Evolutionary conservation across 2,888 invertebrate species (phyloP), one percentile per base, ranked within the genome.

Genomic region (Maniola hyperantus): DNA sequence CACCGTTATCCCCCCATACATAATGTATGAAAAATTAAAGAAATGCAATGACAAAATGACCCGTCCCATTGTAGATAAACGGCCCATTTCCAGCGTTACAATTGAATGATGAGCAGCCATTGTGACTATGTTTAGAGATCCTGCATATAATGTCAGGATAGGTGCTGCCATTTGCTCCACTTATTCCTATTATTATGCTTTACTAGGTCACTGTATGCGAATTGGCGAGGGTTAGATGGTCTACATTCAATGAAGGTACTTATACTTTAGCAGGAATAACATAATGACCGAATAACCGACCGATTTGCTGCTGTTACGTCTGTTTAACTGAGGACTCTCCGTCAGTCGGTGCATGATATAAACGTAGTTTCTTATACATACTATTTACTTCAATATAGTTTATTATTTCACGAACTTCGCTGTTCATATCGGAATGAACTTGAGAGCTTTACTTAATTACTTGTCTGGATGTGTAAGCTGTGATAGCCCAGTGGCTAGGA

Each of bases 61-160:
- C 74, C 75, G 75, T 71, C 79, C 85, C 76, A 89, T 91, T 90
- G 88, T 87, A 85, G 87, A 84, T 88, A 86, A 88, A 87, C 84
- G 83, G 85, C 75, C 87, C 82, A 83, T 88, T 89, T 88, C 89
- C 89, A 89, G 81, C 73, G 78, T 76, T 79, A 86, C 91, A 92
- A 92, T 92, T 91, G 92, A 85, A 91, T 92, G 91, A 91, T 92
- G 83, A 84, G 84, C 70, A 81, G 67, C 87, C 84, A 89, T 91
- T 91, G 91, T 91, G 86, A 83, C 91, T 89, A 91, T 89, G 91
- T 91, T 91, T 91, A 91, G 92, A 91, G 91, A 83, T 91, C 92
- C 91, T 91, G 91, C 87, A 79, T 76, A 81, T 86, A 84, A 87
- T 85, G 82, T 77, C 80, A 81, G 83, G 85, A 84, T 86, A 89